Conservation (phyloP, 2,797 vertebrate genomes). For the Poecilia wingei region DNA sequence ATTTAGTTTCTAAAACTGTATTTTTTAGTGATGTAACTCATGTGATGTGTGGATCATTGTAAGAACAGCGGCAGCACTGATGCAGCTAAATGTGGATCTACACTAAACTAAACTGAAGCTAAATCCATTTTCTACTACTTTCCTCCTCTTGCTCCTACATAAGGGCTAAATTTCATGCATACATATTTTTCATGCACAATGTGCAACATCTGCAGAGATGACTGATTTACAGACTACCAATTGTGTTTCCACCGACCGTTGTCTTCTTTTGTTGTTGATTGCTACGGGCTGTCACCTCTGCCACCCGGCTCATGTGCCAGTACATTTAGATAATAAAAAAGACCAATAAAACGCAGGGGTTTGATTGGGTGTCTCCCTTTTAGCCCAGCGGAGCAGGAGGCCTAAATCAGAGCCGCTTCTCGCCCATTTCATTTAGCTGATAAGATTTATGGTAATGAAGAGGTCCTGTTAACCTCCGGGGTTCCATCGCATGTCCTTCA, state of each 20-base stretch:
- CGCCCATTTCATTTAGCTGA: conserved; percentile 82
- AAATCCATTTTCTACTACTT: too few species aligned
- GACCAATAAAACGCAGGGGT: conserved; percentile 79
- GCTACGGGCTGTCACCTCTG: conserved; percentile 70
- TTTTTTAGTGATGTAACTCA: too few species aligned
- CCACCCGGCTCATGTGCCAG: conserved; percentile 66
- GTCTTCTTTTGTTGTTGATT: conserved; percentile 74
- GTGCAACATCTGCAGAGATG: conserved; percentile 17
- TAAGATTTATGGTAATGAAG: conserved; percentile 85
- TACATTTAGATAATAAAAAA: conserved; percentile 84
- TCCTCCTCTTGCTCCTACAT: too few species aligned
- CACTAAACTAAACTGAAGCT: too few species aligned
- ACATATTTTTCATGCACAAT: conserved; percentile 8
- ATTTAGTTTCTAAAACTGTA: too few species aligned
- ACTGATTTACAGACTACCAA: conserved; percentile 58
- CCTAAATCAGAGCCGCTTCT: conserved; percentile 77
- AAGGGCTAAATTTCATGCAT: background rate
- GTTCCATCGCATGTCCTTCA: conserved; percentile 74
- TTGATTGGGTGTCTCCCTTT: conserved; percentile 80
- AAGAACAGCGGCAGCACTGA: too few species aligned
- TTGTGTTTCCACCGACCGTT: conserved; percentile 39
- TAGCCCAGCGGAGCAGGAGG: conserved; percentile 57
- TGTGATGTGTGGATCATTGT: too few species aligned
- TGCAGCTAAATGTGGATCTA: too few species aligned
- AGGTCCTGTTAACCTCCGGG: conserved; percentile 78